Conservation (phyloP, 1,140 invertebrate genomes). For the Propsilocerus akamusi region DNA sequence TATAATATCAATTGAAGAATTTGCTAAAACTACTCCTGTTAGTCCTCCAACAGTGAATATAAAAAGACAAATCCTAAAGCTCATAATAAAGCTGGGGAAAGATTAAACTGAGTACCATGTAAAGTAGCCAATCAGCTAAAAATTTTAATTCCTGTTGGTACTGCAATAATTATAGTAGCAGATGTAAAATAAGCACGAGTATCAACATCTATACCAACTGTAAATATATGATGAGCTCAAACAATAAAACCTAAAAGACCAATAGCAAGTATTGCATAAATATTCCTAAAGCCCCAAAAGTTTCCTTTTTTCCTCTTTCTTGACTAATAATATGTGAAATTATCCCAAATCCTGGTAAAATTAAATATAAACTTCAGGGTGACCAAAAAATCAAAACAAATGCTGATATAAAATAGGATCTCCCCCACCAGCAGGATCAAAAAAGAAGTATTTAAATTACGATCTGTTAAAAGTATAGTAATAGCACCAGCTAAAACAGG, state of each 20-base stretch:
- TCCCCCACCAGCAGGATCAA: slow-evolving; percentile 34
- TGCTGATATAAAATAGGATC: slow-evolving; percentile 57
- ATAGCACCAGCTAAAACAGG: slow-evolving; percentile 53
- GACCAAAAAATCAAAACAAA: slow-evolving; percentile 63
- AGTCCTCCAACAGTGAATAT: slow-evolving; percentile 43
- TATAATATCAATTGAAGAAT: slow-evolving; percentile 48
- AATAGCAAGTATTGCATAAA: slow-evolving; percentile 43
- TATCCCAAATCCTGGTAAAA: slow-evolving; percentile 41
- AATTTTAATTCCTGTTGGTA: slow-evolving; percentile 45
- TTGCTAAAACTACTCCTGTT: slow-evolving; percentile 45
- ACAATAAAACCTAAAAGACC: slow-evolving; percentile 46
- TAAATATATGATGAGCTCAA: slow-evolving; percentile 53
- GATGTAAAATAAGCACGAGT: slow-evolving; percentile 53
- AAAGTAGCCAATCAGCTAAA: slow-evolving; percentile 41
- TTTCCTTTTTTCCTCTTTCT: slow-evolving; percentile 36
- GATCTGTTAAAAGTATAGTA: slow-evolving; percentile 50
- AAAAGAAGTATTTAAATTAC: slow-evolving; percentile 41
- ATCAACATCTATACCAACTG: slow-evolving; percentile 51
- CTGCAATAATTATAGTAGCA: slow-evolving; percentile 51
- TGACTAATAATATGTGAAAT: slow-evolving; percentile 41
- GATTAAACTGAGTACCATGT: slow-evolving; percentile 30
- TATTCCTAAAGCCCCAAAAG: slow-evolving; percentile 36
- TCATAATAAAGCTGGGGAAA: slow-evolving; percentile 35
- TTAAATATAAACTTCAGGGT: slow-evolving; percentile 62
- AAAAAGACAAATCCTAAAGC: slow-evolving; percentile 47